Base-by-base conservation (phyloP, 2,888 invertebrate genomes). In the Beris chalybata region DNA sequence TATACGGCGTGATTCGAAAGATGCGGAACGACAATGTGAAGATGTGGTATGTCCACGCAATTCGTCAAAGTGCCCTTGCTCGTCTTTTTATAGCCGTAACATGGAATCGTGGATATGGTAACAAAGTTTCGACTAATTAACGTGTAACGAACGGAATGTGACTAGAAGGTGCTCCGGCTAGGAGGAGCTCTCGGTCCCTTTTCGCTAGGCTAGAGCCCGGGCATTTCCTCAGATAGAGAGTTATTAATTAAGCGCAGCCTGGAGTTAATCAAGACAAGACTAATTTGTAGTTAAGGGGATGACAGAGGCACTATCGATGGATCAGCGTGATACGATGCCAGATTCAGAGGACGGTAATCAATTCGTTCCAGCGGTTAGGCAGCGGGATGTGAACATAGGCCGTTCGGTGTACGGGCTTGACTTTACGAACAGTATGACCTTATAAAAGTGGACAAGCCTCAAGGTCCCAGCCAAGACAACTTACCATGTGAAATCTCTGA, bases 401-500 rank as follows among this genome's bases (percentile, higher is more conserved):
- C 22, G 22, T 3, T 22, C 22, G 22, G 22, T 22, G 22, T 22
- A 22, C 22, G 22, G 22, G 22, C 22, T 22, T 3, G 22, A 22
- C 2, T 3, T 22, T 22, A 22, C 22, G 22, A 22, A 22, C 22
- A 22, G 22, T 22, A 22, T 22, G 22, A 22, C 22, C 22, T 22
- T 22, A 22, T 22, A 22, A 22, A 22, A 22, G 22, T 22, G 22
- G 22, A 22, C 22, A 22, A 22, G 22, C 1, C 22, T 22, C 22
- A 22, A 22, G 22, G 22, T 22, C 22, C 22, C 22, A 22, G 22
- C 22, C 22, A 22, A 9, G 5, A 55, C 9, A 76, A 48, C 81
- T 74, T 80, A 86, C 87, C 87, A 87, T 12, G 86, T 85, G 69
- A 84, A 84, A 72, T 87, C 87, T 69, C 84, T 82, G 66, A 84